phyloP scores from a whole-genome alignment of 2,888 invertebrate genomes.

The Chorisops tibialis region DNA sequence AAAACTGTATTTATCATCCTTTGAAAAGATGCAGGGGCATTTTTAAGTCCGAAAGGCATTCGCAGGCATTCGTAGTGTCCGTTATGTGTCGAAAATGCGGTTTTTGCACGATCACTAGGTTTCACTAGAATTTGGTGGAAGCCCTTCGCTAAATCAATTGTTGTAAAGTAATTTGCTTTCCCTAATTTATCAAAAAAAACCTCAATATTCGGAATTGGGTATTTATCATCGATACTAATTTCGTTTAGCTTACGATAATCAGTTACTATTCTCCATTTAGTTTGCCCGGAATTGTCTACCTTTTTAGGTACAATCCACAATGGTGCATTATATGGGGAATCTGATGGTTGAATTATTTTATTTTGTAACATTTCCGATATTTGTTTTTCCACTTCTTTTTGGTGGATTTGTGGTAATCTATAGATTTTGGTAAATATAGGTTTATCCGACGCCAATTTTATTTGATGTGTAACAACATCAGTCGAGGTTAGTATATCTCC shows the following conservation, averaged over 20 bases:
- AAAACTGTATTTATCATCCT: constrained; percentile 1
- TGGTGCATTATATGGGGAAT: neutral
- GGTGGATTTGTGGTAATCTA: neutral
- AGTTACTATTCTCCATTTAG: neutral
- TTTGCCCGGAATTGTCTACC: neutral
- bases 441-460: neutral
- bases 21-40: constrained; percentile 29
- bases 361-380: neutral
- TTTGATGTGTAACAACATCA: neutral
- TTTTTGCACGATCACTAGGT: neutral
- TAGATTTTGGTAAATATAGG: neutral
- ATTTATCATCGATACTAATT: neutral
- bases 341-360: neutral
- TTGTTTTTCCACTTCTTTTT: neutral
- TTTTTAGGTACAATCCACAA: constrained; percentile 1
- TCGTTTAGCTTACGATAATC: neutral
- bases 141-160: neutral
- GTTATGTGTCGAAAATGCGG: neutral
- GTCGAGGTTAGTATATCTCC: neutral
- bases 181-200: neutral
- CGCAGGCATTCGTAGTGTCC: constrained; percentile 15
- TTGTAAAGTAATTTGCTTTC: neutral
- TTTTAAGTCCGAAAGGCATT: constrained; percentile 30
- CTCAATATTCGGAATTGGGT: neutral
- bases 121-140: neutral